Percentiles rank a stretch among this genome's conserved stretches.
phyloP scores from a whole-genome alignment of 1,140 invertebrate genomes.

The Megalopta genalis region DNA sequence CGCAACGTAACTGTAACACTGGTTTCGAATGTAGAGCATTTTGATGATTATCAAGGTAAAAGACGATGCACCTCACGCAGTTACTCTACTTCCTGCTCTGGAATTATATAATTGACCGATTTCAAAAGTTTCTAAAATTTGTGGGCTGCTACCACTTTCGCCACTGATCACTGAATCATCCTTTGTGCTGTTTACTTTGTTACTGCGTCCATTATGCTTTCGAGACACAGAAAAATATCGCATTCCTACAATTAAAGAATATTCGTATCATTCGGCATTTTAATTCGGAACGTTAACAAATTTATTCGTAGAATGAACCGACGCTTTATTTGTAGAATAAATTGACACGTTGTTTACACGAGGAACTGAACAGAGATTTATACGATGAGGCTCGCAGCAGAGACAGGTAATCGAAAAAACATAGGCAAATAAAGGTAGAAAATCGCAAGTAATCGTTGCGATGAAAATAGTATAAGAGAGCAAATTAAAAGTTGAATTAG shows the following conservation, averaged over 20 bases:
- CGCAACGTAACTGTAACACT: not conserved
- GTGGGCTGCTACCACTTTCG: not conserved
- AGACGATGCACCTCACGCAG: slow-evolving; percentile 9
- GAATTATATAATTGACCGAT: slow-evolving; percentile 42
- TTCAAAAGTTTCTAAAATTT: slow-evolving; percentile 54
- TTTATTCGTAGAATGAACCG: too few relatives aligned
- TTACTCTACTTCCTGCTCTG: slow-evolving; percentile 27
- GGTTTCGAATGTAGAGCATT: slow-evolving; percentile 40
- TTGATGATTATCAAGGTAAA: slow-evolving; percentile 47
- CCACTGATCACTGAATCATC: not conserved
- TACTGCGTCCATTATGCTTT: not conserved
- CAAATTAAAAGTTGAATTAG: too few relatives aligned
- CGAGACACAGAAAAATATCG: not conserved
- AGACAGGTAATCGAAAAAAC: too few relatives aligned
- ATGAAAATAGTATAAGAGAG: not conserved
- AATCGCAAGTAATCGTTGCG: too few relatives aligned
- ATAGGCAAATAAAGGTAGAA: too few relatives aligned
- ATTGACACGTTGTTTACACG: too few relatives aligned
- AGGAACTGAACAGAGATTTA: too few relatives aligned
- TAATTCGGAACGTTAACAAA: not conserved
- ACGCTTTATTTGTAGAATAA: not conserved
- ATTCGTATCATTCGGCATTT: not conserved
- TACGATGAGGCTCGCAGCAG: too few relatives aligned
- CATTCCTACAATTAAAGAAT: not conserved
- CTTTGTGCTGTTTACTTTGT: too few relatives aligned